A percentile compares a stretch with the other conserved stretches of the same genome.
Conservation (phyloP, 30 jellyfish, hydroid and myxozoan genomes). For the Hydractinia symbiolongicarpus region DNA sequence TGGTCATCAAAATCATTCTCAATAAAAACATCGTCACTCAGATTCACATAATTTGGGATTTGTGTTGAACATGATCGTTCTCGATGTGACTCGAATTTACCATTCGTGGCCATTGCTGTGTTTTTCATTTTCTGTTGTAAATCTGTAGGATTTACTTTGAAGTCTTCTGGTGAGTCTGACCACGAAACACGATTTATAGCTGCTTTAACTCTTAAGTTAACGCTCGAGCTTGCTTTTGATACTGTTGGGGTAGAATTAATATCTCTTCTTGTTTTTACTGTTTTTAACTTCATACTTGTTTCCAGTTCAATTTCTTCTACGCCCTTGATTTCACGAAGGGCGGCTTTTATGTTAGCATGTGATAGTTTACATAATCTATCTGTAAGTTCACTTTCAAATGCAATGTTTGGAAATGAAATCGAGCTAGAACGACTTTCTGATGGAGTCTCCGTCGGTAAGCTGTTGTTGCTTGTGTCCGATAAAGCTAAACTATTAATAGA, state of each 20-base stretch:
- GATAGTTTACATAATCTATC: neutral
- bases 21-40: conserved; percentile 7
- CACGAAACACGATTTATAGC: conserved; percentile 27
- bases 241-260: neutral
- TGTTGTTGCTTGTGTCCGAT: neutral
- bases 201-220: conserved; percentile 3
- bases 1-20: neutral
- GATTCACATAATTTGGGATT: neutral
- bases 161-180: conserved; percentile 1
- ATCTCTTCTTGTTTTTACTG: neutral
- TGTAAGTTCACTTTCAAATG: neutral
- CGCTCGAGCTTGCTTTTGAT: neutral
- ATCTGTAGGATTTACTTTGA: neutral
- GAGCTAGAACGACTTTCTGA: conserved; percentile 5
- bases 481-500: neutral
- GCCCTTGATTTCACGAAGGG: conserved; percentile 4
- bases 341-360: conserved; percentile 4
- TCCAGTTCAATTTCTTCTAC: neutral
- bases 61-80: neutral
- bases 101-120: neutral
- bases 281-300: neutral
- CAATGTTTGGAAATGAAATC: neutral
- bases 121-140: neutral
- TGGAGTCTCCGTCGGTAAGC: neutral
- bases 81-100: neutral